These are phyloP conservation scores for Acinonyx jubatus DNA, from an alignment of 2,113 vertebrate species.

Conservation along the genomic window DNA sequence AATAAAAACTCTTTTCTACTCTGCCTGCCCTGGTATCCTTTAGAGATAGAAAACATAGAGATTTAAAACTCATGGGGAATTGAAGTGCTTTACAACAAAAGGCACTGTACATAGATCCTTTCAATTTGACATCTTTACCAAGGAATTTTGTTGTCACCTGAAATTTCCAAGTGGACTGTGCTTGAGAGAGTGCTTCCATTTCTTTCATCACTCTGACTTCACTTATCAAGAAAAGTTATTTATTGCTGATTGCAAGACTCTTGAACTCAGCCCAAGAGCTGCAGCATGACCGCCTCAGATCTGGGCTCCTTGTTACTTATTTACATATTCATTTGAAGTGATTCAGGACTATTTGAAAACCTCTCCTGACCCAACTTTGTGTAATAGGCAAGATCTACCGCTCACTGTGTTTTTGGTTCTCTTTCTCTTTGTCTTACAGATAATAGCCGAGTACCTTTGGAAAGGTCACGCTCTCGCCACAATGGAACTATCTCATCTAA, in stretches of 20 bases:
- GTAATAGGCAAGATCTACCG: slow-evolving; percentile 77
- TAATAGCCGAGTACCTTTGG: slow-evolving; percentile 93
- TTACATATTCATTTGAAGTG: slow-evolving; percentile 87
- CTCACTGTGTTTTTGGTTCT: slow-evolving; percentile 78
- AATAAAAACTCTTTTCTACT: neutral
- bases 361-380: slow-evolving; percentile 79
- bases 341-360: slow-evolving; percentile 83
- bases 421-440: slow-evolving; percentile 89
- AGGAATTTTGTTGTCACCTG: slow-evolving; percentile 73
- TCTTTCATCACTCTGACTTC: slow-evolving; percentile 83
- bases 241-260: slow-evolving; percentile 87
- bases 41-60: slow-evolving; percentile 45
- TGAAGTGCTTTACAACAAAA: slow-evolving; percentile 70
- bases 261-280: slow-evolving; percentile 87
- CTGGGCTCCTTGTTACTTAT: slow-evolving; percentile 86
- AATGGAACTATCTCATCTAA: slow-evolving; percentile 89
- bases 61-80: slow-evolving; percentile 57
- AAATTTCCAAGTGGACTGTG: slow-evolving; percentile 81
- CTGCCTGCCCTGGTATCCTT: neutral
- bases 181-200: slow-evolving; percentile 81
- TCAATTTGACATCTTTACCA: slow-evolving; percentile 68
- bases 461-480: slow-evolving; percentile 98
- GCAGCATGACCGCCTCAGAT: slow-evolving; percentile 87
- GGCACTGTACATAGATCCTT: slow-evolving; percentile 57
- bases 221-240: slow-evolving; percentile 87